These are phyloP conservation scores for Scylla paramamosain DNA, from an alignment of 1,140 invertebrate species.

Conservation along the genomic window DNA sequence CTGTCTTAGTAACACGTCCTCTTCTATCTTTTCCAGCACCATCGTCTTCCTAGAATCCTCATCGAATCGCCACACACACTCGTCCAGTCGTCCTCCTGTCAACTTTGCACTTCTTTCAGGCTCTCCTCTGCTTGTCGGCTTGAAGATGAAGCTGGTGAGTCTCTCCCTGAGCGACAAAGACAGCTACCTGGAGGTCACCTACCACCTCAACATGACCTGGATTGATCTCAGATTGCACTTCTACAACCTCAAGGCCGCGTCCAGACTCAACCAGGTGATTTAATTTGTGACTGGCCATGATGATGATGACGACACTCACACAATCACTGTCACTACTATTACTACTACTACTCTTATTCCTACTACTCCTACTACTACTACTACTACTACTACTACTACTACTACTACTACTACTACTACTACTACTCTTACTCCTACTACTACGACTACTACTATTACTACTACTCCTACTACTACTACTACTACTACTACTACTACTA, in stretches of 20 bases:
- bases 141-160: slow-evolving; percentile 57
- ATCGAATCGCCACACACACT: not conserved
- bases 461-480: not conserved
- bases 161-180: slow-evolving; percentile 65
- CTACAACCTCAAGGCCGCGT: slow-evolving; percentile 57
- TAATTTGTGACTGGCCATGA: too few relatives aligned
- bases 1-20: too few relatives aligned
- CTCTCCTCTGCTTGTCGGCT: slow-evolving; percentile 36
- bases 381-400: not conserved
- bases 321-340: not conserved
- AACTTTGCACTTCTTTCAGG: not conserved
- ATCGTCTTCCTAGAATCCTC: too few relatives aligned
- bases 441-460: not conserved
- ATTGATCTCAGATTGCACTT: slow-evolving; percentile 58
- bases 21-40: too few relatives aligned
- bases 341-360: not conserved
- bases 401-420: not conserved
- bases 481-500: not conserved
- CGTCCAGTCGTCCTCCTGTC: not conserved
- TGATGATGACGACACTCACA: not conserved
- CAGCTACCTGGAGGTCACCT: slow-evolving; percentile 70
- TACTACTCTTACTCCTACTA: not conserved
- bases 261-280: slow-evolving; percentile 60
- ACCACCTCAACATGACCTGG: slow-evolving; percentile 71
- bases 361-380: not conserved